phyloP scores from a whole-genome alignment of 2,797 vertebrate genomes.

The Scleropages formosus region DNA sequence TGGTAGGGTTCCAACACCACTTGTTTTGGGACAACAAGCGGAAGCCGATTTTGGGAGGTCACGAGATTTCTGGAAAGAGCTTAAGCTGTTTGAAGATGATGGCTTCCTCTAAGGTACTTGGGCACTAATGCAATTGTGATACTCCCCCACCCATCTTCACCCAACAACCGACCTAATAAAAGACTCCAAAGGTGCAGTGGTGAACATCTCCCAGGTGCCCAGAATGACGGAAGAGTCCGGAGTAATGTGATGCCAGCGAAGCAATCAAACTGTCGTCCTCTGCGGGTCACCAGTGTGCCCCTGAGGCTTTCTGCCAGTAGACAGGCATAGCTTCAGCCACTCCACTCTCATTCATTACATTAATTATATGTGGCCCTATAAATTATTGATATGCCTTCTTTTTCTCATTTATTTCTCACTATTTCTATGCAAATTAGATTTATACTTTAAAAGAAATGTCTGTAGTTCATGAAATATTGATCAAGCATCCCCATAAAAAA shows the following conservation, averaged over 20 bases:
- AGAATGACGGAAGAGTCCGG: neutral
- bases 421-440: constrained; percentile 45
- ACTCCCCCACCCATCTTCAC: constrained; percentile 23
- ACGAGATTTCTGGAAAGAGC: too few species aligned
- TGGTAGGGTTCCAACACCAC: neutral
- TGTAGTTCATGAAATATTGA: constrained; percentile 59
- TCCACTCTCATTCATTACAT: neutral
- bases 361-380: constrained; percentile 13
- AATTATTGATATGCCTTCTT: constrained; percentile 23
- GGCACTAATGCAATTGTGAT: constrained; percentile 21
- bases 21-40: neutral
- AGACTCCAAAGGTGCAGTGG: constrained; percentile 31
- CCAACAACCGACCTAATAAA: constrained; percentile 43
- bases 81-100: too few species aligned
- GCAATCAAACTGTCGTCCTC: constrained; percentile 44
- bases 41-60: neutral
- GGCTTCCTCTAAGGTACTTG: constrained; percentile 28
- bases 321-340: too few species aligned
- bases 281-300: constrained; percentile 35
- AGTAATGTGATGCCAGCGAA: constrained; percentile 30
- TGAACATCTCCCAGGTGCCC: constrained; percentile 7
- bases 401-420: constrained; percentile 9
- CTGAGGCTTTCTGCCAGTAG: neutral
- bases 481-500: constrained; percentile 26
- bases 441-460: constrained; percentile 44